Evolutionary conservation across 2,888 invertebrate species (phyloP).

Genomic region (Parelbella ahira): DNA sequence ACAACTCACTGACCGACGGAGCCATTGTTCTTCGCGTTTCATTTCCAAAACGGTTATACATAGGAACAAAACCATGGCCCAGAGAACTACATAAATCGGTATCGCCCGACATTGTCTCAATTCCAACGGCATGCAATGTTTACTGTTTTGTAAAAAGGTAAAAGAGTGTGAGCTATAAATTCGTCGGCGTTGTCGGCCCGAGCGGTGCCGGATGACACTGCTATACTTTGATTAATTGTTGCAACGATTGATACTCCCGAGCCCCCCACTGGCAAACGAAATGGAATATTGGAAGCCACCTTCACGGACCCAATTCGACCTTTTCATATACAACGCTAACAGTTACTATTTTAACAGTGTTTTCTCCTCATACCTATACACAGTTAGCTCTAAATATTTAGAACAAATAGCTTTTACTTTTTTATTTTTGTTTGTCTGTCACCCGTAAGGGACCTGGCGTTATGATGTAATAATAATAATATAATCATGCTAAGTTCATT

Average conservation of each 20-base stretch:
- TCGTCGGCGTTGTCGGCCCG: constrained; percentile 53
- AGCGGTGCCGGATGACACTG: constrained; percentile 70
- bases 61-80: background rate
- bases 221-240: constrained; percentile 78
- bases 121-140: constrained; percentile 29
- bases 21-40: background rate
- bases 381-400: constrained; percentile 33
- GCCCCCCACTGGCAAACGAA: constrained; percentile 76
- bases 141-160: constrained; percentile 28
- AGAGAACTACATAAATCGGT: constrained; percentile 20
- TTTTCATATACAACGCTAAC: constrained; percentile 65
- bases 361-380: constrained; percentile 32
- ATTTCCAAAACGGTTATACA: background rate
- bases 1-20: constrained; percentile 7
- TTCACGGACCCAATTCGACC: constrained; percentile 54
- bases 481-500: too few relatives aligned
- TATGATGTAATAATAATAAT: too few relatives aligned
- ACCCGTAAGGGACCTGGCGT: too few relatives aligned
- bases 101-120: constrained; percentile 30
- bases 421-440: too few relatives aligned
- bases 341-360: constrained; percentile 60
- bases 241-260: constrained; percentile 70
- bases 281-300: constrained; percentile 69
- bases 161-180: constrained; percentile 52
- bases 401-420: too few relatives aligned